Base-by-base conservation (phyloP, 1,140 invertebrate species). In the Anastatus disparis region DNA sequence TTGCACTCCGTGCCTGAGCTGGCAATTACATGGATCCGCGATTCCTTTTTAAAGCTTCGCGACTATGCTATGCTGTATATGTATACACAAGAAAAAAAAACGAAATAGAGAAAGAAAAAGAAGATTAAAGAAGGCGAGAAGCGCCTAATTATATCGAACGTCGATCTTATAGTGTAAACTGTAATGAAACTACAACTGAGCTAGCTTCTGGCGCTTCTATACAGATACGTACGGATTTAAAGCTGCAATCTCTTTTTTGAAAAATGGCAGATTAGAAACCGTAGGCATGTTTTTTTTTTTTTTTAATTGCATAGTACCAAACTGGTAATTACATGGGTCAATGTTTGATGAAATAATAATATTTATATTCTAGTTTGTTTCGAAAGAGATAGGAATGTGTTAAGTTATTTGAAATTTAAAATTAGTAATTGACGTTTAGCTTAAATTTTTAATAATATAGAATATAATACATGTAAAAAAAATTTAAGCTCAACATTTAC, bases 11-110 rank as follows among this genome's bases (percentile, higher is more conserved):
- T 40, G 26, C 53, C 40, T 58, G 59, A 63, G 65, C 48, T n/a
- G 42, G 53, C 70, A 65, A 75, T 74, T 74, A 64, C 61, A 50
- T 40, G 69, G 65, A 72, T 66, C 59, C 65, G 58, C 74, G 76
- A 79, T 77, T 82, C 81, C 79, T 79, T 81, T 79, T 78, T 78
- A 50, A 52, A 44, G 29, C 56, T 35, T 31, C 3, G 13, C 12
- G 52, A 27, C 3, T 13, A 6, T 27, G 26, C 26, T 29, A 10
- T 15, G 27, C n/a, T 8, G n/a, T n/a, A n/a, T n/a, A n/a, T n/a
- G n/a, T n/a, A n/a, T n/a, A n/a, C n/a, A n/a, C n/a, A n/a, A n/a
- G n/a, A n/a, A n/a, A n/a, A n/a, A 35, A 35, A 4, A 10, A 35
- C 31, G 22, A 2, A 35, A 46, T 1, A 22, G 46, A 15, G 17